phyloP scores from a whole-genome alignment of 1,140 invertebrate genomes.

The Cryptotermes secundus region DNA sequence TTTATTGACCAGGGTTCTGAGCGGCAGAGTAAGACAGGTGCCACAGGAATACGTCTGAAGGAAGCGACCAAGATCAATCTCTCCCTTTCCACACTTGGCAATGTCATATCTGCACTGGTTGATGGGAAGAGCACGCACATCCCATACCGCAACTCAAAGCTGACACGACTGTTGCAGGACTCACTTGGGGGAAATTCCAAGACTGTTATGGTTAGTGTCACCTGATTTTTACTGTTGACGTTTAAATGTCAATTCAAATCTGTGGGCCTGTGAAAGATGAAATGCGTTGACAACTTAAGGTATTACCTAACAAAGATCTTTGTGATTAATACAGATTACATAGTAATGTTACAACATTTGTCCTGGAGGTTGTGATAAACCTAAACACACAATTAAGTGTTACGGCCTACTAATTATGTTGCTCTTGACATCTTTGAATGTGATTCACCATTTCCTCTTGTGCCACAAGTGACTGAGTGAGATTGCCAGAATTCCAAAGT shows the following conservation, averaged over 20 bases:
- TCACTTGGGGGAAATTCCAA: slow-evolving; percentile 96
- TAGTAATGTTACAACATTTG: too few relatives aligned
- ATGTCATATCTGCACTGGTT: slow-evolving; percentile 92
- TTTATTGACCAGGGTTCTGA: slow-evolving; percentile 70
- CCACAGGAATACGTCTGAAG: slow-evolving; percentile 82
- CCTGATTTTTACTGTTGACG: background rate
- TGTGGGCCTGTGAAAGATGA: background rate
- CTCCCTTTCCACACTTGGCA: slow-evolving; percentile 89
- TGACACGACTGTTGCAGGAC: slow-evolving; percentile 90
- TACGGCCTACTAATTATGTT: too few relatives aligned
- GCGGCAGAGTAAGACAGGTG: slow-evolving; percentile 88
- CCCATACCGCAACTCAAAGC: slow-evolving; percentile 92
- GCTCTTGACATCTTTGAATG: too few relatives aligned
- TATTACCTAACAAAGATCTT: too few relatives aligned
- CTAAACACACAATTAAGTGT: too few relatives aligned
- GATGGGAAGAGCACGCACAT: slow-evolving; percentile 93
- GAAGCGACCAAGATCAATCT: slow-evolving; percentile 96
- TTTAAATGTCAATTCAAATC: background rate
- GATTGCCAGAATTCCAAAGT: too few relatives aligned
- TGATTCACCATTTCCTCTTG: too few relatives aligned
- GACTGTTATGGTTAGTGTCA: slow-evolving; percentile 81
- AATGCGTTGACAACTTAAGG: too few relatives aligned
- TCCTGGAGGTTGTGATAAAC: too few relatives aligned
- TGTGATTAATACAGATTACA: too few relatives aligned
- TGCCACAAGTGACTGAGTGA: too few relatives aligned